These are phyloP conservation scores for Danaus plexippus DNA, from an alignment of 1,140 invertebrate genomes.

Conservation along the genomic window DNA sequence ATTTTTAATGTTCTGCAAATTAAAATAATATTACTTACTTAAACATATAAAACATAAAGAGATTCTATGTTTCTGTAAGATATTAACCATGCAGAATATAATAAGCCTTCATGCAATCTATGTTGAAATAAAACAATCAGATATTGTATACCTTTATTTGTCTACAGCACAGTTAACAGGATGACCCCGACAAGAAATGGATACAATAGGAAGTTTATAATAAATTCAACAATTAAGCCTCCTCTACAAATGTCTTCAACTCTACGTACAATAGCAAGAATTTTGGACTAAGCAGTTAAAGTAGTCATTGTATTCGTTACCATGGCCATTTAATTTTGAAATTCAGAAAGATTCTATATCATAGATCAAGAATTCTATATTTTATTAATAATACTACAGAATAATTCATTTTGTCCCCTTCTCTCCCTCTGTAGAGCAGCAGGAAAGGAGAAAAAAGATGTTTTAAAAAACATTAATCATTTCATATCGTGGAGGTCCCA, in stretches of 20 bases:
- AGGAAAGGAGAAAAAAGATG: constrained; percentile 68
- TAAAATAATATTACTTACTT: no score
- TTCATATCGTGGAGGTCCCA: constrained; percentile 48
- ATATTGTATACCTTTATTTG: constrained; percentile 48
- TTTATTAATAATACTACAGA: constrained; percentile 47
- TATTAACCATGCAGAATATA: no score
- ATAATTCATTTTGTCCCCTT: constrained; percentile 63
- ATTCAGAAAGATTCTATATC: constrained; percentile 32
- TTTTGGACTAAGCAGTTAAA: constrained; percentile 52
- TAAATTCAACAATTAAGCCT: constrained; percentile 49
- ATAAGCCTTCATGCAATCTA: constrained; percentile 14
- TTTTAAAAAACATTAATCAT: constrained; percentile 47
- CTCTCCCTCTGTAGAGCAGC: constrained; percentile 65
- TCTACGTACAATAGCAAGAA: constrained; percentile 44
- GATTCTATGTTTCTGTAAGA: no score
- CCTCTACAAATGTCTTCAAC: constrained; percentile 42
- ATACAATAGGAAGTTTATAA: constrained; percentile 49
- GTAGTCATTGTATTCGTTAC: constrained; percentile 40
- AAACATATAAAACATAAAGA: no score
- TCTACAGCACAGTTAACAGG: constrained; percentile 51
- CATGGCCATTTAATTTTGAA: constrained; percentile 51
- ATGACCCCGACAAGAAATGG: constrained; percentile 19
- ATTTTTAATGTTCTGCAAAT: no score
- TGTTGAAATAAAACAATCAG: constrained; percentile 45
- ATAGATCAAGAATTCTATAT: constrained; percentile 59